Evolutionary conservation across 35 echinoderm and acorn worm species (phyloP).

Genomic region (Anneissia japonica): DNA sequence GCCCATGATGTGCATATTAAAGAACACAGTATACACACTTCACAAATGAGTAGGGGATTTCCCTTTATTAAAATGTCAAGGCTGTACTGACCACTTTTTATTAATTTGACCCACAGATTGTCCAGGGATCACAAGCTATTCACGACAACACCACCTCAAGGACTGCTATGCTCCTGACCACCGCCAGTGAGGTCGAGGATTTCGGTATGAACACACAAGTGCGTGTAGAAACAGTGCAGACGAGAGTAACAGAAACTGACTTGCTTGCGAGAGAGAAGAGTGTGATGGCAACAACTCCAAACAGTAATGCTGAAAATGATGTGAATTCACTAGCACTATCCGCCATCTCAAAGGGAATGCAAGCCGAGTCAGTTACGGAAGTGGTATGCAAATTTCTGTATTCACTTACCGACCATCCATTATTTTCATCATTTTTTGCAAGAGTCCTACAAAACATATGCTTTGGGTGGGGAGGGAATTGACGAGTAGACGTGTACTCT

Average conservation of each 20-base stretch:
- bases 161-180: conserved; percentile 38
- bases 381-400: neutral
- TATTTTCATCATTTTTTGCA: too few relatives aligned
- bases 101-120: conserved; percentile 31
- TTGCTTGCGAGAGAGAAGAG: neutral
- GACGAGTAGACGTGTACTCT: too few relatives aligned
- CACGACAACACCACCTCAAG: conserved; percentile 74
- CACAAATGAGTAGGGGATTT: too few relatives aligned
- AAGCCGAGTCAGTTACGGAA: neutral
- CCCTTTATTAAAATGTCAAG: too few relatives aligned
- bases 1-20: too few relatives aligned
- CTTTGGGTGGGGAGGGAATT: too few relatives aligned
- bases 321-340: neutral
- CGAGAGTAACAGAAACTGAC: neutral
- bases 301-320: conserved; percentile 4
- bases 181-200: conserved; percentile 17
- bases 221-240: neutral
- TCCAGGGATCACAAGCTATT: conserved; percentile 35
- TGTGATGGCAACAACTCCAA: neutral
- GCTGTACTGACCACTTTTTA: too few relatives aligned
- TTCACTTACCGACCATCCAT: too few relatives aligned
- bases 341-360: neutral
- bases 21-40: too few relatives aligned
- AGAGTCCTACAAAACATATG: too few relatives aligned
- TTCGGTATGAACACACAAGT: neutral